Evolutionary conservation across 2,113 vertebrate genomes (phyloP), one percentile per base, ranked within the genome.

Genomic region (Toxostoma redivivum): DNA sequence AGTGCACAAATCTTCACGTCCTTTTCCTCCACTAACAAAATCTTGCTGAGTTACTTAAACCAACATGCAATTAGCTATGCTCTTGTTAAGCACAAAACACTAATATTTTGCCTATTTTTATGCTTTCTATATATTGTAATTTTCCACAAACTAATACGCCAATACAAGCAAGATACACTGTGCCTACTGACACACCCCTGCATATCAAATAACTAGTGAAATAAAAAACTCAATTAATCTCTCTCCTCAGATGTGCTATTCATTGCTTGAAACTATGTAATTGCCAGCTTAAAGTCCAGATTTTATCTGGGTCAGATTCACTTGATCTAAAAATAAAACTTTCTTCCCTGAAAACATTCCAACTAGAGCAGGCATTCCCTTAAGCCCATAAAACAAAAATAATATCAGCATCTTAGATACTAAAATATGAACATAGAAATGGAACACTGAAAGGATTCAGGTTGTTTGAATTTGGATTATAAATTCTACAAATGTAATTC

Each of bases 241-340:
- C 11, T 40, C 37, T 65, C 67, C 37, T 83, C 72, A 77, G 28
- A 67, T 33, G 11, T 20, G 27, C 25, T 81, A 76, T 44, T 88
- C 30, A 45, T 51, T 51, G 31, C 48, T 72, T 10, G 2, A 86
- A 88, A 70, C 17, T 15, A 83, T 2, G 5, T 73, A 95, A 77
- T 44, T 81, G 54, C 23, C 40, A 88, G 86, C 30, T 44, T 83
- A 54, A 86, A 58, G 60, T 67, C 76, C 66, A 86, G 76, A 60
- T 74, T 92, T 78, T 83, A 66, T 86, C 77, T 92, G 11, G 14
- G 81, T 92, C 56, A 38, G 33, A 84, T 66, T 91, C 4, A 80
- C 64, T 77, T 84, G 76, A 73, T 61, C 80, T 88, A 91, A 88
- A 96, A 83, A 70, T 86, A 95, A 92, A 81, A 61, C 14, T 18